Percentiles rank a stretch among this genome's conserved stretches.
These are phyloP conservation scores for Pipistrellus pipistrellus DNA, from an alignment of 2,797 vertebrate genomes.

Conservation along the genomic window DNA sequence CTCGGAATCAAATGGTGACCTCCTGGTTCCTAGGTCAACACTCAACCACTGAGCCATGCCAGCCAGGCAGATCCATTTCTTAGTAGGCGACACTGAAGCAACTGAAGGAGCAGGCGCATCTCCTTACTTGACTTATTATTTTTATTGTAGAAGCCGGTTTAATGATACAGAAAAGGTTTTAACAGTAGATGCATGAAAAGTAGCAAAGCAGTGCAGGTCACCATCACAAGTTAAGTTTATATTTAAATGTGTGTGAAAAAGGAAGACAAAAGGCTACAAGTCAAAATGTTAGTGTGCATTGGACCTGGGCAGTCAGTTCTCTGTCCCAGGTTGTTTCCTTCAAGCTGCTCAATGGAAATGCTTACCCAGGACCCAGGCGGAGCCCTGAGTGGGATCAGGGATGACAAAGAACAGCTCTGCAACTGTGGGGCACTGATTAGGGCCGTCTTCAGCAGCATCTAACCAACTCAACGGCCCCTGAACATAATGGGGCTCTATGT, in stretches of 20 bases:
- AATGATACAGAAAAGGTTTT: not conserved
- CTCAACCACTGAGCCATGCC: no score
- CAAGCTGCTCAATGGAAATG: not conserved
- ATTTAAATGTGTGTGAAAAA: not conserved
- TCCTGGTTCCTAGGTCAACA: no score
- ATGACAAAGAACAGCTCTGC: rapidly evolving
- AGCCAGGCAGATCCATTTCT: not conserved
- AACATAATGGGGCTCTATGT: not conserved
- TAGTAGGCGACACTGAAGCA: not conserved
- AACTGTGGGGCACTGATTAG: rapidly evolving
- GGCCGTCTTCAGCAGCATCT: not conserved
- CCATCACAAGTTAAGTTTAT: not conserved
- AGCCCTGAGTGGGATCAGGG: not conserved
- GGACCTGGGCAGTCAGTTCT: not conserved
- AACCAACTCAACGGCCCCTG: rapidly evolving
- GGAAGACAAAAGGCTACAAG: no score
- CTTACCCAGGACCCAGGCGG: not conserved
- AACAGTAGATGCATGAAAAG: rapidly evolving
- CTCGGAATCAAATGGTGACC: no score
- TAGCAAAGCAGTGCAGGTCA: rapidly evolving
- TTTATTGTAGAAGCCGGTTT: not conserved
- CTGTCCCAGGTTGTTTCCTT: not conserved
- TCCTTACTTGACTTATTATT: not conserved
- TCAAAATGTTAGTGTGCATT: not conserved
- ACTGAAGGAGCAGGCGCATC: not conserved